phyloP scores from a whole-genome alignment of 2,113 vertebrate species.

The Leucopsar rothschildi region DNA sequence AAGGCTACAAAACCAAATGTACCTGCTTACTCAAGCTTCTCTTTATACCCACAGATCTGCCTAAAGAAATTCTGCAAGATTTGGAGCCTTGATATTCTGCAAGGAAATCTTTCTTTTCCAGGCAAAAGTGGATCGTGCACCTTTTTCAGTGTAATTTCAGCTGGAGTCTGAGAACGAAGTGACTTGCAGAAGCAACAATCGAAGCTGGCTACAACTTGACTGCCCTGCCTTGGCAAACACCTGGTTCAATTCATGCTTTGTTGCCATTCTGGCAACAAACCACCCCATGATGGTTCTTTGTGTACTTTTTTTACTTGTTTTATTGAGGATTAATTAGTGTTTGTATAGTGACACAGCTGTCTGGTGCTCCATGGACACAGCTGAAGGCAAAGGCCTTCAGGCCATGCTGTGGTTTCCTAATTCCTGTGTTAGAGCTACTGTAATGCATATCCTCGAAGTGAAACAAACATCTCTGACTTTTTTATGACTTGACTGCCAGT shows the following conservation, averaged over 20 bases:
- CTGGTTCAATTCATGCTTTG: not conserved
- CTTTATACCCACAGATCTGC: not conserved
- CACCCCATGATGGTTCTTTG: fast-evolving
- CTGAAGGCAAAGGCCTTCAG: not conserved
- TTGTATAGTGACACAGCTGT: not conserved
- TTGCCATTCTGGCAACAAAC: not conserved
- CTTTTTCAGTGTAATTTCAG: not conserved
- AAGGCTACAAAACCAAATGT: not conserved
- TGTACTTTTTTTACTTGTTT: not conserved
- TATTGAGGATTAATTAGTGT: not conserved
- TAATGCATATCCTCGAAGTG: not conserved
- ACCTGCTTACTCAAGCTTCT: not conserved
- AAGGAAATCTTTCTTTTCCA: not conserved
- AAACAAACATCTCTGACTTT: not conserved
- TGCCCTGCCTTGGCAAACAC: not conserved
- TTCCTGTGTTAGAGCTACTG: not conserved
- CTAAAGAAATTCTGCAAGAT: not conserved
- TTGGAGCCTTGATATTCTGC: not conserved
- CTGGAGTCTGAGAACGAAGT: not conserved
- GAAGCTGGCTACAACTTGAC: not conserved
- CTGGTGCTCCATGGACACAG: not conserved
- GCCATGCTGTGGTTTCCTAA: not conserved
- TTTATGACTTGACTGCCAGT: not conserved
- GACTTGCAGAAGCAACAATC: not conserved
- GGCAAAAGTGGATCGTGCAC: not conserved